Conservation (phyloP, 2,113 vertebrate genomes). For the Pollachius pollachius region DNA sequence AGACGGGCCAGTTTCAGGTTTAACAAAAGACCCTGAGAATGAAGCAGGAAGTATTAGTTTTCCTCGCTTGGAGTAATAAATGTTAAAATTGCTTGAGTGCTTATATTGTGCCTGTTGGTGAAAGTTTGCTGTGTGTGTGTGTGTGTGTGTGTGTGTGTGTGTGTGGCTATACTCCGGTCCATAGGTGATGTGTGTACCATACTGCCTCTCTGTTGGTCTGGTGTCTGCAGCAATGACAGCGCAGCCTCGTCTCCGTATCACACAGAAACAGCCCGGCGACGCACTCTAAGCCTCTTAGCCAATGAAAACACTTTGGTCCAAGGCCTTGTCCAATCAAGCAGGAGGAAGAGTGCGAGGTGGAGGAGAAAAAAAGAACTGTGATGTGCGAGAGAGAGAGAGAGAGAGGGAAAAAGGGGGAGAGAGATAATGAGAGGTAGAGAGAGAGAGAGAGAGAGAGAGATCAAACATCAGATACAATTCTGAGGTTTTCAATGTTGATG, state of each 20-base stretch:
- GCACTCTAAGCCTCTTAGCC: slow-evolving; percentile 31
- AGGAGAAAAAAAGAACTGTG: slow-evolving; percentile 25
- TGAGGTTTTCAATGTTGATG: too few species aligned
- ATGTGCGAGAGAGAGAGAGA: slow-evolving; percentile 1
- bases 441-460: slow-evolving; percentile 1
- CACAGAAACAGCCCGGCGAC: slow-evolving; percentile 34
- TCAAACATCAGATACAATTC: too few species aligned
- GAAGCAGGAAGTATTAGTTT: too few species aligned
- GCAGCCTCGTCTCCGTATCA: slow-evolving; percentile 29
- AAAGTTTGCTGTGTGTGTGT: not conserved
- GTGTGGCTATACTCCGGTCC: slow-evolving; percentile 1
- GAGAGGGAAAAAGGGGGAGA: slow-evolving; percentile 17
- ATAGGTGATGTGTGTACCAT: not conserved
- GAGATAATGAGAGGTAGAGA: not conserved
- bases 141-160: slow-evolving; percentile 3
- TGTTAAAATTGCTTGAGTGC: too few species aligned
- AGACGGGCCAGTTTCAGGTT: too few species aligned
- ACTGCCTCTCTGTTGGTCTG: slow-evolving; percentile 7
- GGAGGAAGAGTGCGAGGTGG: slow-evolving; percentile 16
- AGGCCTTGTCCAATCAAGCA: slow-evolving; percentile 38
- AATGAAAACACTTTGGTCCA: slow-evolving; percentile 36
- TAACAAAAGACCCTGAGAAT: too few species aligned
- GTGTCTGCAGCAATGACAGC: slow-evolving; percentile 24
- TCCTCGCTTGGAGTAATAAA: too few species aligned
- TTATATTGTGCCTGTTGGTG: too few species aligned